Evolutionary conservation across 2,797 vertebrate species (phyloP).

Genomic region (Emydoidea blandingii): DNA sequence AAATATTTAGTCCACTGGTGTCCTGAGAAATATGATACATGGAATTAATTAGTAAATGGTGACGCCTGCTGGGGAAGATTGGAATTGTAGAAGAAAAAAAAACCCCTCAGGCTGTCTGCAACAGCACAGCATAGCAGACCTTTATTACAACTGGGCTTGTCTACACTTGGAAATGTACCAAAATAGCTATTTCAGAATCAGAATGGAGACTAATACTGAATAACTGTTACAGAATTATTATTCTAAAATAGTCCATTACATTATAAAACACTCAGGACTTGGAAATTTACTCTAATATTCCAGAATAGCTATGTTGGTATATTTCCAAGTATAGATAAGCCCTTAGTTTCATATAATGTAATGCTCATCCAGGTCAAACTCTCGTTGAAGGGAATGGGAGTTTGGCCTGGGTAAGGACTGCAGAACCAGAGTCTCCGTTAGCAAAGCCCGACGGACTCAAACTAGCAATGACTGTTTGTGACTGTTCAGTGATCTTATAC

Average conservation of each 20-base stretch:
- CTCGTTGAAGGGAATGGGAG: neutral
- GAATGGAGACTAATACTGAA: neutral
- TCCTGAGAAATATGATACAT: neutral
- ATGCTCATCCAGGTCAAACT: neutral
- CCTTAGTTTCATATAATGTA: neutral
- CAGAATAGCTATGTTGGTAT: neutral
- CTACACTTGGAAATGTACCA: neutral
- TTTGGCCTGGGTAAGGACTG: neutral
- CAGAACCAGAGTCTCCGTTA: neutral
- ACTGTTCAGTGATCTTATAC: neutral
- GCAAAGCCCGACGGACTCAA: neutral
- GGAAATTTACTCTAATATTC: neutral
- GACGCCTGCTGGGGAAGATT: constrained; percentile 65
- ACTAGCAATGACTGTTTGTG: neutral
- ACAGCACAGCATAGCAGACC: neutral
- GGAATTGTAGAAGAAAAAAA: constrained; percentile 11
- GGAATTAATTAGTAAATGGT: constrained; percentile 19
- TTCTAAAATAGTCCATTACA: neutral
- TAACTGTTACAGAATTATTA: neutral
- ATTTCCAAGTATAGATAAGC: neutral
- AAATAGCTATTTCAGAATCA: neutral
- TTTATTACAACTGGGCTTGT: neutral
- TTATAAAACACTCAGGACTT: neutral
- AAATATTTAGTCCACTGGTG: neutral
- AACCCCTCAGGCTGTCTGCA: neutral